A percentile compares a stretch with the other conserved stretches of the same genome.
These are phyloP conservation scores for Saturnia japonica DNA, from an alignment of 2,888 invertebrate species.

Conservation along the genomic window DNA sequence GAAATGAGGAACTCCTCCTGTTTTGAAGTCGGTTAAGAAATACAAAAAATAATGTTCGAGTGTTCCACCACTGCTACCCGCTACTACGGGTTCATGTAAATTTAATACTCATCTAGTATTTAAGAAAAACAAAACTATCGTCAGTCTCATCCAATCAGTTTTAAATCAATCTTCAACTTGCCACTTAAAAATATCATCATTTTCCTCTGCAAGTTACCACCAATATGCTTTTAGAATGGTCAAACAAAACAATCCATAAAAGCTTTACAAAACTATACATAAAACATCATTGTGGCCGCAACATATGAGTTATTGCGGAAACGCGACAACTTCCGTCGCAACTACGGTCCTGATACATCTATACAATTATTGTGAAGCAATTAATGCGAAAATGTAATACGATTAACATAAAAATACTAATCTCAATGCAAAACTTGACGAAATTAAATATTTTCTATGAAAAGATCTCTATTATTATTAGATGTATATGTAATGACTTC, in stretches of 20 bases:
- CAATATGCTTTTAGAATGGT: not conserved
- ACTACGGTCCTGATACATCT: slow-evolving; percentile 35
- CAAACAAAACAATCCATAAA: slow-evolving; percentile 12
- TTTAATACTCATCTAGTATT: too few species aligned
- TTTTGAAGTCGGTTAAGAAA: too few species aligned
- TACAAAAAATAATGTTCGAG: too few species aligned
- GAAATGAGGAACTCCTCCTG: too few species aligned
- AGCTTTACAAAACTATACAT: slow-evolving; percentile 5
- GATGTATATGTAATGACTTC: not conserved
- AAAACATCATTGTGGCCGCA: slow-evolving; percentile 51
- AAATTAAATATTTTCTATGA: not conserved
- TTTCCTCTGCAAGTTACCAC: not conserved
- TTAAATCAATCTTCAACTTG: not conserved
- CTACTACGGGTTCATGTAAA: too few species aligned
- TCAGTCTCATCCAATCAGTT: not conserved
- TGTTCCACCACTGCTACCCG: too few species aligned
- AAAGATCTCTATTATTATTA: not conserved
- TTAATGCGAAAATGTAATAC: not conserved
- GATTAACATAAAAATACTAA: not conserved
- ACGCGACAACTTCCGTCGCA: slow-evolving; percentile 57
- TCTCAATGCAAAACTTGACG: not conserved
- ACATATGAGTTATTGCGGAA: slow-evolving; percentile 62
- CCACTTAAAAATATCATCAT: not conserved
- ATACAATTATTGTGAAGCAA: not conserved
- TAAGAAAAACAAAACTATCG: too few species aligned